Evolutionary conservation across 2,797 vertebrate species (phyloP).

Genomic region (Mus minutoides): DNA sequence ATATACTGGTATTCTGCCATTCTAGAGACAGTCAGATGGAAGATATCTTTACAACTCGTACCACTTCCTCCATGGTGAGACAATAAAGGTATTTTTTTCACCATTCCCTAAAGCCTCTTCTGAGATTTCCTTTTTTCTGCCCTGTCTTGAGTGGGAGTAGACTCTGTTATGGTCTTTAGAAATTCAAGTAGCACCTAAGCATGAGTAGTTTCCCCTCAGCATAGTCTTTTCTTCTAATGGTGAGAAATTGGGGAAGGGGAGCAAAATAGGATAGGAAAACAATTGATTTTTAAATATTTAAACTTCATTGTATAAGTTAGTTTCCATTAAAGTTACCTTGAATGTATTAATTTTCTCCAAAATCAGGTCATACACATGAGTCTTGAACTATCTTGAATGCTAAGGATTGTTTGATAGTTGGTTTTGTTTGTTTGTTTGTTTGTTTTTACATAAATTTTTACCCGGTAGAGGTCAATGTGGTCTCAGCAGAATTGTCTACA

Average conservation of each 20-base stretch:
- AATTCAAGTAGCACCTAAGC: not conserved
- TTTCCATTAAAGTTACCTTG: not conserved
- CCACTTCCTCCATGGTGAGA: not conserved
- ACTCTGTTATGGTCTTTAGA: not conserved
- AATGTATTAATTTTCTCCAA: not conserved
- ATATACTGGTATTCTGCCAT: not conserved
- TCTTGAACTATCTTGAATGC: not conserved
- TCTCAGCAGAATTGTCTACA: not conserved
- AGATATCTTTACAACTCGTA: not conserved
- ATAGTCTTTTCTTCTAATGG: not conserved
- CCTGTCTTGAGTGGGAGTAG: not conserved
- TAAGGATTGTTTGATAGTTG: not conserved
- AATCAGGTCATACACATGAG: not conserved
- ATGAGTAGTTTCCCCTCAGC: not conserved
- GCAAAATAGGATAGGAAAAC: not conserved
- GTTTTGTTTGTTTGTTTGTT: too few relatives aligned
- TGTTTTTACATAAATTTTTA: not conserved
- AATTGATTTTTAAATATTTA: too few relatives aligned
- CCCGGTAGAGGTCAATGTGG: too few relatives aligned
- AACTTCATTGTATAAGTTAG: not conserved
- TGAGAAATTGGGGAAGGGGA: not conserved
- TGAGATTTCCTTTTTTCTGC: not conserved
- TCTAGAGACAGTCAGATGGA: not conserved
- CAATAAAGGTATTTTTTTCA: not conserved
- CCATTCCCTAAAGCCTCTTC: not conserved